These are phyloP conservation scores for Nomada ferruginata DNA, from an alignment of 2,888 invertebrate species.

Conservation along the genomic window DNA sequence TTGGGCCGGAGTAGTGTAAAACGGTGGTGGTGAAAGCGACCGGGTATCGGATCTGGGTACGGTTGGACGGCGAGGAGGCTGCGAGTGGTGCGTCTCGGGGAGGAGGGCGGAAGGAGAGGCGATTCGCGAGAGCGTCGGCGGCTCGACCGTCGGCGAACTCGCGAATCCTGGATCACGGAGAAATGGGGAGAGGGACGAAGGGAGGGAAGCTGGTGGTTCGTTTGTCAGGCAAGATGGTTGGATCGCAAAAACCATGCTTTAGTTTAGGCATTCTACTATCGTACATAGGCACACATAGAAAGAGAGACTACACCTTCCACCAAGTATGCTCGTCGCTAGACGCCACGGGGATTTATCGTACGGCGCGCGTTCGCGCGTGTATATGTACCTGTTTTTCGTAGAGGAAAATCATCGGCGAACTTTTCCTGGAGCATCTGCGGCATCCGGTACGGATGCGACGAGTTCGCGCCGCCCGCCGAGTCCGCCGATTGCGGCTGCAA, in stretches of 20 bases:
- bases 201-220: not conserved
- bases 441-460: conserved; percentile 89
- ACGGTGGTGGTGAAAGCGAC: conserved; percentile 23
- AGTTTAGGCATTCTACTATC: conserved; percentile 77
- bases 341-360: conserved; percentile 30
- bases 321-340: conserved; percentile 51
- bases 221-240: conserved; percentile 50
- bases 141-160: too few species aligned
- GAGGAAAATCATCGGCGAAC: conserved; percentile 93
- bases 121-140: too few species aligned
- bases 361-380: not conserved
- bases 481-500: conserved; percentile 82
- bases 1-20: conserved; percentile 60
- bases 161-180: conserved; percentile 1
- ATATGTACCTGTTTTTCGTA: conserved; percentile 95
- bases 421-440: conserved; percentile 87
- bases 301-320: conserved; percentile 61
- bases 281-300: conserved; percentile 72
- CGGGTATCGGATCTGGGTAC: not conserved
- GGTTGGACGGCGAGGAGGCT: too few species aligned
- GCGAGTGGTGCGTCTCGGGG: too few species aligned
- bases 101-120: too few species aligned
- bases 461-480: conserved; percentile 83
- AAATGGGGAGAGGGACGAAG: not conserved
- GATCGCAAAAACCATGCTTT: conserved; percentile 76